A percentile compares a stretch with the other conserved stretches of the same genome.
These are phyloP conservation scores for Eptesicus fuscus DNA, from an alignment of 2,113 vertebrate genomes.

Conservation along the genomic window DNA sequence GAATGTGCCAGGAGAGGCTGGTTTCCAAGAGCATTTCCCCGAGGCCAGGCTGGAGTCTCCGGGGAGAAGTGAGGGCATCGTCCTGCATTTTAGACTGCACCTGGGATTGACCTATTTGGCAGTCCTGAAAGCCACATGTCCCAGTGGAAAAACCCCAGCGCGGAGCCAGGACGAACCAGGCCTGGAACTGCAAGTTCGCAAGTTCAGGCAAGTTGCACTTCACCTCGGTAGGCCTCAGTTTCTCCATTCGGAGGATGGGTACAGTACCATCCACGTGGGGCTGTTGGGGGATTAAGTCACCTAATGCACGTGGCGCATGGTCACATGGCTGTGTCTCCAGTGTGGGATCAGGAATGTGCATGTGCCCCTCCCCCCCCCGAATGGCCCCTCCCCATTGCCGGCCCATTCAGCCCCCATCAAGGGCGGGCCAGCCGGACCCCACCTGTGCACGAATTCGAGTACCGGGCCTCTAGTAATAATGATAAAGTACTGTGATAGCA, in stretches of 20 bases:
- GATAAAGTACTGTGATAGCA: neutral
- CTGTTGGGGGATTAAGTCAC: neutral
- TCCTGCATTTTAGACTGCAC: neutral
- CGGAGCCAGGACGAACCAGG: neutral
- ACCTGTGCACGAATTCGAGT: no score
- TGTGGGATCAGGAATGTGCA: neutral
- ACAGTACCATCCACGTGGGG: neutral
- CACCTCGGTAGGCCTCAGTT: neutral
- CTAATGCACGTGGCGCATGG: rapidly evolving
- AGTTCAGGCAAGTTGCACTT: neutral
- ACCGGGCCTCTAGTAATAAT: neutral
- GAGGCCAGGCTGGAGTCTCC: neutral
- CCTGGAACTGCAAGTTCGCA: neutral
- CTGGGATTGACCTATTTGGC: neutral
- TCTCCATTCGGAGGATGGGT: neutral
- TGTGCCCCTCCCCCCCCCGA: neutral
- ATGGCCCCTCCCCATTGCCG: no score
- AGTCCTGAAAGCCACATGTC: neutral
- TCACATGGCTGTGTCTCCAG: neutral
- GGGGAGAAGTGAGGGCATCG: neutral
- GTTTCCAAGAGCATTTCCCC: neutral
- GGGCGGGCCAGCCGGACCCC: no score
- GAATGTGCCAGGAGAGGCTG: neutral
- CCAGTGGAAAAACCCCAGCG: neutral
- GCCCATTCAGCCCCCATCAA: no score